Evolutionary conservation across 2,888 invertebrate species (phyloP), one percentile per base, ranked within the genome.

Genomic region (Deroplatys truncata): DNA sequence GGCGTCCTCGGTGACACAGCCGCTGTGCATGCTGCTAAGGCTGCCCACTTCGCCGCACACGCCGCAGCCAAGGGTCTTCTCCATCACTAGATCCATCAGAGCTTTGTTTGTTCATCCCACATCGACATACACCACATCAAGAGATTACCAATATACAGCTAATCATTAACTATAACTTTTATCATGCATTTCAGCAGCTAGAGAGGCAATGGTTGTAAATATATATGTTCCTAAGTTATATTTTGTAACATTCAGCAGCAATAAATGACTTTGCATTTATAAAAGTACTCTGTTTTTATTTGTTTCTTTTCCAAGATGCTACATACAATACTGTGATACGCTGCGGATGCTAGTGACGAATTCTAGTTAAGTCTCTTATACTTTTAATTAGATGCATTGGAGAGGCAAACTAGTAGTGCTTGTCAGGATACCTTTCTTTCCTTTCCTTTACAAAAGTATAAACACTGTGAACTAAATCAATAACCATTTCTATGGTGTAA

Each of bases 21-120:
- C 35, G 94, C 94, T 92, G 94, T 94, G 2, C 94, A 94, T 88
- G 94, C 94, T 85, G 95, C 95, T 89, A 95, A 94, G 92, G 93
- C 93, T 87, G 94, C 93, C 82, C 95, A 95, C 91, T 93, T 94
- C 88, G 94, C 94, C 90, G 94, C 95, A 49, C 94, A 94, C 92
- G 28, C 92, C 35, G 93, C 92, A 43, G 89, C 72, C 56, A 72
- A 72, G 56, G 56, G 56, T 72, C 25, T 72, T 4, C 20, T 20
- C 56, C 56, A 72, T 72, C 56, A 72, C 56, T 72, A 72, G 56
- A 72, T 56, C 25, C 56, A 72, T 7, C 20, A 72, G 56, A 25
- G 43, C 43, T 43, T 43, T 13, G 20, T 20, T 72, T 72, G 56
- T 72, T 72, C 56, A 72, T 72, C 56, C 56, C 56, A 72, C 56